A percentile compares a stretch with the other conserved stretches of the same genome.
phyloP scores from a whole-genome alignment of 2,888 invertebrate species.

The Eupithecia centaureata region DNA sequence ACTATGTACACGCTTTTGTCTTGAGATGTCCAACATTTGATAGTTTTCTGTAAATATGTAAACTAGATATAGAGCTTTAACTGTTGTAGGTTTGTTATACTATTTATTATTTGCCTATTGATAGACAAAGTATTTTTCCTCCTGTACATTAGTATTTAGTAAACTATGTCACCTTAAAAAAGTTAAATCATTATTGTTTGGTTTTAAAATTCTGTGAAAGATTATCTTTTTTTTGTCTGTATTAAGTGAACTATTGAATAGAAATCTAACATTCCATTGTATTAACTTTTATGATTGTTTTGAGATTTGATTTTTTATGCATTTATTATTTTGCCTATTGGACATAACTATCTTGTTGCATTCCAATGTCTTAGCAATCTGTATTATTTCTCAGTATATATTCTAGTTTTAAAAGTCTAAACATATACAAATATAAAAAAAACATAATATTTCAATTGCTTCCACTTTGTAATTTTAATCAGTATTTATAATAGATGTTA shows the following conservation, averaged over 20 bases:
- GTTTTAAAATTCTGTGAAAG: not conserved
- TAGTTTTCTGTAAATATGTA: slow-evolving; percentile 76
- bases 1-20: not conserved
- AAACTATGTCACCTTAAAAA: not conserved
- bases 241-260: too few species aligned
- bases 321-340: slow-evolving; percentile 48
- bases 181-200: not conserved
- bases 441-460: slow-evolving; percentile 43
- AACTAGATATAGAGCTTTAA: slow-evolving; percentile 80
- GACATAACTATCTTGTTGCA: slow-evolving; percentile 55
- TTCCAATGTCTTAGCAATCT: slow-evolving; percentile 66
- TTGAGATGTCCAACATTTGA: slow-evolving; percentile 40
- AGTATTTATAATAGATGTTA: slow-evolving; percentile 79
- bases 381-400: slow-evolving; percentile 64
- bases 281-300: slow-evolving; percentile 20
- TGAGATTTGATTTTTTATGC: slow-evolving; percentile 41
- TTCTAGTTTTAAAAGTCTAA: slow-evolving; percentile 44
- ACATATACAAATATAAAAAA: too few species aligned
- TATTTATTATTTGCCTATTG: slow-evolving; percentile 62
- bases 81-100: slow-evolving; percentile 70
- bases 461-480: slow-evolving; percentile 63
- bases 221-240: too few species aligned
- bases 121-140: slow-evolving; percentile 32
- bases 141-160: slow-evolving; percentile 16
- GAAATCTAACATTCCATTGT: slow-evolving; percentile 39